Base-by-base conservation (phyloP, 2,888 invertebrate species). In the Carpatolechia fugitivella region DNA sequence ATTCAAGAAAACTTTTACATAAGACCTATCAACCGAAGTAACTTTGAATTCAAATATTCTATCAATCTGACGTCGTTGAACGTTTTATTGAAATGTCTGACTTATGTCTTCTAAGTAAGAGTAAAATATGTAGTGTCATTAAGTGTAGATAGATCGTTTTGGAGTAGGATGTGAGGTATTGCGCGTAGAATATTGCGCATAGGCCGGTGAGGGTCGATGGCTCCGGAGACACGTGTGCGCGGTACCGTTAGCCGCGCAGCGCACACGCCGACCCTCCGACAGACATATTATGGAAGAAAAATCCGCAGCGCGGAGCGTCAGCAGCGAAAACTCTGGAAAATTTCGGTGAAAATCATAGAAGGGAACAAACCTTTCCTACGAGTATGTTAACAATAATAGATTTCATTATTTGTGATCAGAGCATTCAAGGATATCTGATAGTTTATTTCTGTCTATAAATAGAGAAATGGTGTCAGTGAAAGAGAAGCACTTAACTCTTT, bases 121-220 rank as follows among this genome's bases (percentile, higher is more conserved):
- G 64, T 48, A 36, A 60, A 18, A 60, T 55, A n/a, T 65, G 18
- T 35, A 4, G 51, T 61, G 54, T 0, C 3, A 44, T 44, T 13
- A 3, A 6, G 1, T 11, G 41, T 56, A 16, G 58, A 61, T 74
- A 69, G 1, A 66, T 56, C 65, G 52, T 75, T 76, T 71, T 57
- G 57, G 49, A 31, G 52, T 41, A 56, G 38, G 35, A 30, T 33
- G 54, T 30, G 53, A 54, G 59, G 74, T 82, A 83, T 85, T 85
- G 80, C 82, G 84, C 85, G 82, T 83, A 83, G 82, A 84, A 84
- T 82, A 83, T 78, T 78, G 84, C 81, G 88, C 84, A 78, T 86
- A 85, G 87, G 87, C 88, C 85, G 83, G 70, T 62, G 78, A 85
- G 87, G 89, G 89, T 89, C 89, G 89, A 84, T 90, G 89, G 78